A percentile compares a stretch with the other conserved stretches of the same genome.
Conservation (phyloP, 2,888 invertebrate species). For the Drosophila lacicola region DNA sequence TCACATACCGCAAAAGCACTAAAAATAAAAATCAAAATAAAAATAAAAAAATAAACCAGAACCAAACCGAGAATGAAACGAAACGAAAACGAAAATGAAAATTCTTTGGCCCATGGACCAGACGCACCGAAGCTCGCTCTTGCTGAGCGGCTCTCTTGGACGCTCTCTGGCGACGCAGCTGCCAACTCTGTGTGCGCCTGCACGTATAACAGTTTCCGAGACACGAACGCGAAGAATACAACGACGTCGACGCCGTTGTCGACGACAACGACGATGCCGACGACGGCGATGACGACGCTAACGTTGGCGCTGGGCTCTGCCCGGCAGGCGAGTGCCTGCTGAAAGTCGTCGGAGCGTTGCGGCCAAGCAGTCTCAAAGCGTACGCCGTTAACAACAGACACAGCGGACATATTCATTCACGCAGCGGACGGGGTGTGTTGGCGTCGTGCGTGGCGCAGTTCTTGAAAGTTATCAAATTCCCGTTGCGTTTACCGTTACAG, state of each 20-base stretch:
- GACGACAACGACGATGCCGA: conserved; percentile 8
- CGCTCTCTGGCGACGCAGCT: conserved; percentile 20
- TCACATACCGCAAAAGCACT: conserved; percentile 57
- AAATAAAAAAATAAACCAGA: conserved; percentile 20
- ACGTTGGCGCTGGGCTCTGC: conserved; percentile 6
- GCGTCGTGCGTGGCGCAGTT: conserved; percentile 53
- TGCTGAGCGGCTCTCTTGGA: conserved; percentile 10
- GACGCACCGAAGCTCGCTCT: conserved; percentile 4
- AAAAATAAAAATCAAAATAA: conserved; percentile 46
- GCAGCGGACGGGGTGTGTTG: conserved; percentile 54
- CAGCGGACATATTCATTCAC: conserved; percentile 44
- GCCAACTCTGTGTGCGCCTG: conserved; percentile 7
- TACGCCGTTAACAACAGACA: conserved; percentile 76
- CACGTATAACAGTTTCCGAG: conserved; percentile 61
- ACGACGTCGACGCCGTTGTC: conserved; percentile 11
- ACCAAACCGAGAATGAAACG: not conserved
- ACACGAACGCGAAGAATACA: conserved; percentile 19
- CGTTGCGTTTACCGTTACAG: conserved; percentile 6
- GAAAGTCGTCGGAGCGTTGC: conserved; percentile 70
- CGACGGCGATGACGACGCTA: conserved; percentile 12
- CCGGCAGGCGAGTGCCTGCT: conserved; percentile 53
- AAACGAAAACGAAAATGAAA: conserved; percentile 38
- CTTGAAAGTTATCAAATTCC: conserved; percentile 1
- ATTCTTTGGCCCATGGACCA: conserved; percentile 10
- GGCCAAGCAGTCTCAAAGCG: conserved; percentile 77